These are phyloP conservation scores for Eumeta japonica DNA, from an alignment of 1,140 invertebrate species.

Conservation along the genomic window DNA sequence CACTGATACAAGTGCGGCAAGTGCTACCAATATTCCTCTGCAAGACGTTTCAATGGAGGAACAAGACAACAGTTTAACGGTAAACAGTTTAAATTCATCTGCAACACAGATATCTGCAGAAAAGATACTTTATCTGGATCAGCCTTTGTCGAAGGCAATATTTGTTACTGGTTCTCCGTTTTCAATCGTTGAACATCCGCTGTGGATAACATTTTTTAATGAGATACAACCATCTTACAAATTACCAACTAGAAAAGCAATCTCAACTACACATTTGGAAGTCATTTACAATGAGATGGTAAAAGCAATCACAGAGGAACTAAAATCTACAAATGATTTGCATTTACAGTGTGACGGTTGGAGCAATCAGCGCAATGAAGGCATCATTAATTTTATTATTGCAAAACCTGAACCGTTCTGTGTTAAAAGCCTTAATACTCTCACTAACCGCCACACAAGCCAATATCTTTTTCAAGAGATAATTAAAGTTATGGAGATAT, in stretches of 20 bases:
- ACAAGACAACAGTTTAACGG: no score
- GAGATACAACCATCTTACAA: conserved; percentile 12
- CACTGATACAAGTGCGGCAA: no score
- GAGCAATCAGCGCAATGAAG: no score
- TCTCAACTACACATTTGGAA: conserved; percentile 12
- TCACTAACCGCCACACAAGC: conserved; percentile 10
- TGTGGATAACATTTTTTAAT: conserved; percentile 14
- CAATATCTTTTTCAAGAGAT: conserved; percentile 13
- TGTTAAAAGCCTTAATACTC: conserved; percentile 9
- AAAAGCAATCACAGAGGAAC: conserved; percentile 5
- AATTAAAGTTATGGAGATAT: no score
- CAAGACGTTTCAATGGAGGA: background rate
- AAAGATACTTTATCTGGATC: background rate
- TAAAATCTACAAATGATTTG: no score
- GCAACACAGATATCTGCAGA: background rate
- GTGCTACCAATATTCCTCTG: no score
- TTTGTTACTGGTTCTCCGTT: conserved; percentile 12
- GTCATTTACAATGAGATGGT: no score
- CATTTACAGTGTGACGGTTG: conserved; percentile 8
- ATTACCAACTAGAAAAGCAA: conserved; percentile 12
- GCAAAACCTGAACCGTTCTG: no score
- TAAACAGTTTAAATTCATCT: background rate
- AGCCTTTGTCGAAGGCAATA: conserved; percentile 12
- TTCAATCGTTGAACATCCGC: conserved; percentile 14
- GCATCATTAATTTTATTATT: no score